Evolutionary conservation across 2,797 vertebrate genomes (phyloP).

Genomic region (Graptemys geographica): DNA sequence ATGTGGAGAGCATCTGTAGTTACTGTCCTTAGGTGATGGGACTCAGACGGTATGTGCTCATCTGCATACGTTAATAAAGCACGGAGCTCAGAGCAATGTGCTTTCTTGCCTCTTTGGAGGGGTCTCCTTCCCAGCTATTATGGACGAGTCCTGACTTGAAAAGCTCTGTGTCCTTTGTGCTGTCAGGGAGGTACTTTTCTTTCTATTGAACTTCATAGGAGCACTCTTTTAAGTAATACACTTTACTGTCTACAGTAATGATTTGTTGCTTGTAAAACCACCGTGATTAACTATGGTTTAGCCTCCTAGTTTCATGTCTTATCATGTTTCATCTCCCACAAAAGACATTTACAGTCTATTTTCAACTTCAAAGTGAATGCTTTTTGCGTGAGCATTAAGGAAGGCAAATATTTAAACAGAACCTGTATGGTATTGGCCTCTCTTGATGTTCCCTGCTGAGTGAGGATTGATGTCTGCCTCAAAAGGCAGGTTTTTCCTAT

Average conservation of each 20-base stretch:
- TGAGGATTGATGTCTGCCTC: conserved; percentile 65
- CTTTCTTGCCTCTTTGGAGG: background rate
- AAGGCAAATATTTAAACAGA: conserved; percentile 80
- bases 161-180: background rate
- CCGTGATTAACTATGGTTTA: conserved; percentile 64
- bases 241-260: conserved; percentile 32
- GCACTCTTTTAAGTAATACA: background rate
- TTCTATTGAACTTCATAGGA: background rate
- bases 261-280: conserved; percentile 75
- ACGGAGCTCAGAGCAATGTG: background rate
- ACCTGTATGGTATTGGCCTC: conserved; percentile 65
- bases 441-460: conserved; percentile 60
- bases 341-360: conserved; percentile 65
- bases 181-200: background rate
- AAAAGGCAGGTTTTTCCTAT: conserved; percentile 62
- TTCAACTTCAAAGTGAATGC: conserved; percentile 80
- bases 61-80: background rate
- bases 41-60: background rate
- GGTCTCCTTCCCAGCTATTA: background rate
- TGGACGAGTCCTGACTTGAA: background rate
- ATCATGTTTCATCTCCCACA: conserved; percentile 76
- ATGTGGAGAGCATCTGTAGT: background rate
- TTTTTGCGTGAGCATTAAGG: conserved; percentile 55
- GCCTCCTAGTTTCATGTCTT: conserved; percentile 76
- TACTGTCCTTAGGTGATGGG: background rate